A percentile compares a stretch with the other conserved stretches of the same genome.
Conservation (phyloP, 2,888 invertebrate species). For the Aplocera efformata region DNA sequence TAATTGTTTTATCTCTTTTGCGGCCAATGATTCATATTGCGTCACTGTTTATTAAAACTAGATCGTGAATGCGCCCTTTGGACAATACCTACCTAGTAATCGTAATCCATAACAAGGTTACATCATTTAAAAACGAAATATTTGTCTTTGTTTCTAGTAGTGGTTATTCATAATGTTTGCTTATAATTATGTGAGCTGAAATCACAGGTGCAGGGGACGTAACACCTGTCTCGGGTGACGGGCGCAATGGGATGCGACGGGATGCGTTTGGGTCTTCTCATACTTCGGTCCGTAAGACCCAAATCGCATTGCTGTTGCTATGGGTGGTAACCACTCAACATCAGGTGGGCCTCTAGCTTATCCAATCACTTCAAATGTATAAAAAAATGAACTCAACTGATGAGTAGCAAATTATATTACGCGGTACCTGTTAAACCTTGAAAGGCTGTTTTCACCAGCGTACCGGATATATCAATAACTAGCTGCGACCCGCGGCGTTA, state of each 20-base stretch:
- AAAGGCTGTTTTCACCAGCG: slow-evolving; percentile 9
- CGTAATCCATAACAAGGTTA: slow-evolving; percentile 33
- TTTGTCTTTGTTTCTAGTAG: slow-evolving; percentile 25
- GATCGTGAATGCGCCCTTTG: slow-evolving; percentile 40
- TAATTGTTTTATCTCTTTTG: slow-evolving; percentile 3
- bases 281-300: too few species aligned
- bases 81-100: slow-evolving; percentile 26
- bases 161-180: not conserved
- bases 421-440: slow-evolving; percentile 5
- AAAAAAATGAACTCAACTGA: not conserved
- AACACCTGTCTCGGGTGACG: too few species aligned
- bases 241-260: too few species aligned
- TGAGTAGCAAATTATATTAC: slow-evolving; percentile 5
- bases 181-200: too few species aligned
- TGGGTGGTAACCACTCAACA: too few species aligned
- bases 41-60: slow-evolving; percentile 22
- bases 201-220: too few species aligned
- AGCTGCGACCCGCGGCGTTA: too few species aligned
- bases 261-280: too few species aligned
- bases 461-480: slow-evolving; percentile 5
- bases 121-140: slow-evolving; percentile 27
- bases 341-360: too few species aligned
- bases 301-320: too few species aligned
- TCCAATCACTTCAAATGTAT: too few species aligned
- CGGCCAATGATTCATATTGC: slow-evolving; percentile 11